Conservation (phyloP, 2,113 vertebrate species). For the Eonycteris spelaea region DNA sequence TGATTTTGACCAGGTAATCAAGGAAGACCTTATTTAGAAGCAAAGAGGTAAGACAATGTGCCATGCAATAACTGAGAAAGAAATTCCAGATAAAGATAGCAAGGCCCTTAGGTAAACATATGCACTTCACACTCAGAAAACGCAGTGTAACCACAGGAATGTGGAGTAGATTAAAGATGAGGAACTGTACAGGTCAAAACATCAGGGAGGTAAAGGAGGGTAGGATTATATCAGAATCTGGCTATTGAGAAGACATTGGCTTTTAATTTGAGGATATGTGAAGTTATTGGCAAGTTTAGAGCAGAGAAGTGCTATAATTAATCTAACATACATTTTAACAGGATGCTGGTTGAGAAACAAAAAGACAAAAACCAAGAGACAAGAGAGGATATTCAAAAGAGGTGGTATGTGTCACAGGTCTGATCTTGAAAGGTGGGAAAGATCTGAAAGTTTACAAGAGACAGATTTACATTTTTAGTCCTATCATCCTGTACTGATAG, state of each 20-base stretch:
- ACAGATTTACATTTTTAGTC: not conserved
- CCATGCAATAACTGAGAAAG: not conserved
- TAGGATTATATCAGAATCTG: not conserved
- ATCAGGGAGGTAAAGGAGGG: not conserved
- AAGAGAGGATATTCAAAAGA: not conserved
- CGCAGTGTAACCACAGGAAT: not conserved
- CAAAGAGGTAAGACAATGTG: not conserved
- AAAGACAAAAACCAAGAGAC: not conserved
- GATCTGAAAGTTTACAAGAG: not conserved
- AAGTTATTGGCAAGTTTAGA: not conserved
- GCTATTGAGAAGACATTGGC: not conserved
- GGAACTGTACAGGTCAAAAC: not conserved
- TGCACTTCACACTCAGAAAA: not conserved
- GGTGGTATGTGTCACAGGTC: not conserved
- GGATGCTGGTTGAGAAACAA: not conserved
- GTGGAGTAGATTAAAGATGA: not conserved
- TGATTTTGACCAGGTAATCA: not conserved
- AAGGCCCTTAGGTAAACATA: not conserved
- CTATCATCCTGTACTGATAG: not conserved
- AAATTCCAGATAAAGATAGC: not conserved
- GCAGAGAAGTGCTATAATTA: not conserved
- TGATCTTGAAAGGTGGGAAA: not conserved
- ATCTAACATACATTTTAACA: not conserved
- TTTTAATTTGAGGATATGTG: not conserved
- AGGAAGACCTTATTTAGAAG: not conserved